Evolutionary conservation across 2,113 vertebrate genomes (phyloP), one percentile per base, ranked within the genome.

Genomic region (Halichoerus grypus): DNA sequence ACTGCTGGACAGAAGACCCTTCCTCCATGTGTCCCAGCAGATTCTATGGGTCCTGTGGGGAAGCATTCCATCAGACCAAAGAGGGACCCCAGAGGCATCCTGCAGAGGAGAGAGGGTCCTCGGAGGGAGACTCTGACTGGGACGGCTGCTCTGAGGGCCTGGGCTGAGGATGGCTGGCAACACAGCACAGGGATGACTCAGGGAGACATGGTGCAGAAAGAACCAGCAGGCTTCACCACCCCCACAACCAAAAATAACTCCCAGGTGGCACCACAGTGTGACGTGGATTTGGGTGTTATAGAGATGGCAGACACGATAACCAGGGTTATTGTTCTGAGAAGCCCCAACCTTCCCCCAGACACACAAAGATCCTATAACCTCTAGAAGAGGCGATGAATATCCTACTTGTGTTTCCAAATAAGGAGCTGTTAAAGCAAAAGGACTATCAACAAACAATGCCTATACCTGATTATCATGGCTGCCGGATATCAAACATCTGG

Each of bases 241-340:
- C 57, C 65, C 26, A 39, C 26, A 61, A 59, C 59, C 59, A 55
- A 93, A 95, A 88, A 65, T 72, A 97, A 91, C 71, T 88, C 59
- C 36, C 10, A 28, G 76, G 69, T 77, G 93, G 86, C 92, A 88
- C 80, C 21, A 31, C 61, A 51, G 53, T 33, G 39, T 82, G 85
- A 74, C 0, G 5, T 1, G 49, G 69, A 28, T 42, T 72, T 63
- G 88, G 46, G 72, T 80, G 39, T 83, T 76, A 24, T 3, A 69
- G 67, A 67, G 49, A 77, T 14, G 12, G 46, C 19, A 92, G 49
- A 76, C 24, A 55, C 80, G 57, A 63, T 26, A 72, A 90, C 49
- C 49, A 42, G 7, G 12, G 36, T 24, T 49, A 67, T 21, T 10
- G 18, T 65, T 86, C 67, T 49, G 51, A 53, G 79, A 82, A 72